These are phyloP conservation scores for Eulemur coronatus DNA, from an alignment of 2,797 vertebrate species.

Conservation along the genomic window DNA sequence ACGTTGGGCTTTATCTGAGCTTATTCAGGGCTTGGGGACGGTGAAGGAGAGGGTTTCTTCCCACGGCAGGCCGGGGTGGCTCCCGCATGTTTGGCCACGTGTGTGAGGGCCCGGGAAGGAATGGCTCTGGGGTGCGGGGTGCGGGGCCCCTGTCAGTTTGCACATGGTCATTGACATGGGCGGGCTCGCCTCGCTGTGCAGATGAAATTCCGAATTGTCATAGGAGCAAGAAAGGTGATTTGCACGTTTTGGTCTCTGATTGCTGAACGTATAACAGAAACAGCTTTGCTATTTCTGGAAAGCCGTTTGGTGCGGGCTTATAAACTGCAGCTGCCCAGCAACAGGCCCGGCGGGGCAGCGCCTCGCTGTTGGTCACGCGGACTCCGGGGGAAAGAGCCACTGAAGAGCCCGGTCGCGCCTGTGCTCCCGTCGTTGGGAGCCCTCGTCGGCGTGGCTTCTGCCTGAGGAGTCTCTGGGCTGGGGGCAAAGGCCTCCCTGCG, in stretches of 20 bases:
- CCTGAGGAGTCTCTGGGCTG: neutral
- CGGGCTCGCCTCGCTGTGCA: accelerated
- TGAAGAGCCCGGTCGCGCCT: accelerated
- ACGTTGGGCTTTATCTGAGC: accelerated
- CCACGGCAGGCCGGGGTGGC: neutral
- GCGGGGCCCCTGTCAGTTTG: neutral
- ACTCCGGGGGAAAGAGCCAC: neutral
- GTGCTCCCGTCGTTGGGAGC: neutral
- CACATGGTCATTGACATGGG: accelerated
- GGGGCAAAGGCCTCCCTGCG: neutral
- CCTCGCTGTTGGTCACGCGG: neutral
- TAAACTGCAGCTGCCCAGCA: neutral
- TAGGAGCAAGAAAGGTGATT: neutral
- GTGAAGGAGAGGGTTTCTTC: neutral
- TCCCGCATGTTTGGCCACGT: neutral
- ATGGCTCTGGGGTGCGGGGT: neutral
- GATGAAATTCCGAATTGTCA: neutral
- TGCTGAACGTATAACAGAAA: neutral
- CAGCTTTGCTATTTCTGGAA: neutral
- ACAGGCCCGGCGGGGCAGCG: neutral
- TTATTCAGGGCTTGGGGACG: neutral
- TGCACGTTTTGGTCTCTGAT: neutral
- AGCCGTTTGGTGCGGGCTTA: slow-evolving; percentile 2
- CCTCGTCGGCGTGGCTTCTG: neutral
- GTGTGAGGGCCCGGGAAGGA: neutral